Evolutionary conservation across 2,113 vertebrate species (phyloP).

Genomic region (Falco punctatus): DNA sequence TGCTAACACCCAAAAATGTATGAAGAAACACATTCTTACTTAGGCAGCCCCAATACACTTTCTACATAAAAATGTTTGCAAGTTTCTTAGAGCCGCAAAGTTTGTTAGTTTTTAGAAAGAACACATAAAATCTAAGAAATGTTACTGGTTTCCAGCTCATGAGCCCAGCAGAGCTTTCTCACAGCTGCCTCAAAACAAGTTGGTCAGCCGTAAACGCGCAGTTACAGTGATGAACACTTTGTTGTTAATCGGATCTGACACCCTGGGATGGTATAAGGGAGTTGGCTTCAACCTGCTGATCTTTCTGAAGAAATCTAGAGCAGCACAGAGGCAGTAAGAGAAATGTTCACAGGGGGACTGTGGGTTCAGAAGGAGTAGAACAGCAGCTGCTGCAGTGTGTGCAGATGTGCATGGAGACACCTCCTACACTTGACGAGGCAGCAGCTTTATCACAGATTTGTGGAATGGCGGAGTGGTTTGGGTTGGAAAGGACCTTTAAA

Average conservation of each 20-base stretch:
- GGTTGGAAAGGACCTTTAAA: neutral
- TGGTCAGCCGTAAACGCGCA: neutral
- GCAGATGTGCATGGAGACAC: neutral
- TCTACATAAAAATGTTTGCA: neutral
- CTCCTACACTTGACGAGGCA: neutral
- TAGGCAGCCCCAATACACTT: neutral
- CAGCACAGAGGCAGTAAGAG: neutral
- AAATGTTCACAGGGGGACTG: neutral
- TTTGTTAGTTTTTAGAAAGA: neutral
- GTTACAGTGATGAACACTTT: neutral
- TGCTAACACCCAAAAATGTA: neutral
- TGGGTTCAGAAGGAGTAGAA: neutral
- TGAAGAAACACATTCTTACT: neutral
- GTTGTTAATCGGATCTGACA: neutral
- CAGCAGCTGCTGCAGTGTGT: neutral
- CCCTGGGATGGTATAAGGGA: neutral
- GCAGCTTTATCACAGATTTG: fast-evolving
- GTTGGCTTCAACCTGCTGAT: neutral
- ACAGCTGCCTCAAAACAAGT: neutral
- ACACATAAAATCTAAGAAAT: neutral
- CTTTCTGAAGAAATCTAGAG: neutral
- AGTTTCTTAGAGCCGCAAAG: neutral
- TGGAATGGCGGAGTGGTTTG: neutral
- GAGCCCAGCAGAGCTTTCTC: neutral
- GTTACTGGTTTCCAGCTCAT: neutral